Evolutionary conservation across 2,888 invertebrate species (phyloP).

Genomic region (Trichopoda pennipes): DNA sequence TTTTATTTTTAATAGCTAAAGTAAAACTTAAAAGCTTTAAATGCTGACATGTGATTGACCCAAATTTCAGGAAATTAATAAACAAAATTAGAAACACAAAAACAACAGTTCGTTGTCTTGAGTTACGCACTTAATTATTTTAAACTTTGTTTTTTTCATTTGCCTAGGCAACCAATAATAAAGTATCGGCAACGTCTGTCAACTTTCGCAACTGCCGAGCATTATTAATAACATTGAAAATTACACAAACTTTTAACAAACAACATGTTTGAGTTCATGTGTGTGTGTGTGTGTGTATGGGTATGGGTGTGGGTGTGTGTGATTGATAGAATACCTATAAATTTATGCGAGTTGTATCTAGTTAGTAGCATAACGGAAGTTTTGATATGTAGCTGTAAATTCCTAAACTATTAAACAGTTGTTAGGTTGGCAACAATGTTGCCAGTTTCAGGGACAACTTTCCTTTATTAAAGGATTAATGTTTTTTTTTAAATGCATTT

Average conservation of each 20-base stretch:
- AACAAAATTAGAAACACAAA: conserved; percentile 59
- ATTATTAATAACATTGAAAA: neutral
- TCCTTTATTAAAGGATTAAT: too few species aligned
- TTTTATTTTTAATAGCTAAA: neutral
- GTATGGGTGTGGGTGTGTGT: too few species aligned
- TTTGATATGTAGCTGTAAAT: conserved; percentile 78
- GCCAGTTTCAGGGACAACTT: too few species aligned
- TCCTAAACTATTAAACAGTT: conserved; percentile 69
- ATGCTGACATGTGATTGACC: conserved; percentile 80
- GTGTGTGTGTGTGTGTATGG: too few species aligned
- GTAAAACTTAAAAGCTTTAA: conserved; percentile 55
- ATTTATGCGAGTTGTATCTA: neutral
- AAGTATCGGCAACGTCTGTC: conserved; percentile 17
- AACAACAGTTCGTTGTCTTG: conserved; percentile 41
- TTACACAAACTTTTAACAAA: neutral
- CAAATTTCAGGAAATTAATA: conserved; percentile 76
- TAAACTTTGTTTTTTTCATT: conserved; percentile 52
- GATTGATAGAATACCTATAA: too few species aligned
- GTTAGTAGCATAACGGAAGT: conserved; percentile 53
- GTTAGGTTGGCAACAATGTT: too few species aligned
- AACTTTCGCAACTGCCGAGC: neutral
- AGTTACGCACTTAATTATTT: conserved; percentile 77
- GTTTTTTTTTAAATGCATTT: too few species aligned
- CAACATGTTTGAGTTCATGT: too few species aligned
- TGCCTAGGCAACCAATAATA: conserved; percentile 52